phyloP scores from a whole-genome alignment of 2,797 vertebrate species.

The Anas acuta region DNA sequence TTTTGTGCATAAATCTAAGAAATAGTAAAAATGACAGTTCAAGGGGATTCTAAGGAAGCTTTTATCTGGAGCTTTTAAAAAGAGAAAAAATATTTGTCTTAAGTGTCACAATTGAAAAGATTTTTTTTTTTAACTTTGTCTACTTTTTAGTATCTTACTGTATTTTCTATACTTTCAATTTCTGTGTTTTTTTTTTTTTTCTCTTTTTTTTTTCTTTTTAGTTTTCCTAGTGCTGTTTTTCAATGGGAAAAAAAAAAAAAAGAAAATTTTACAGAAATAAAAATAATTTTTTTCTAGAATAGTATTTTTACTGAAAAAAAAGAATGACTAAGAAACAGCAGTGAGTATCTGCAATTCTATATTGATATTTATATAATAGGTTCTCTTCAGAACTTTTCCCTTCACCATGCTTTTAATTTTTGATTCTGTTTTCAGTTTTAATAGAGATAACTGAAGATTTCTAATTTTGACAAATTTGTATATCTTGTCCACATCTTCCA shows the following conservation, averaged over 20 bases:
- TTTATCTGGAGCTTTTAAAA: background rate
- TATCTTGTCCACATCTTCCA: background rate
- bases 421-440: background rate
- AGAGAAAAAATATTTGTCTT: background rate
- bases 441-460: background rate
- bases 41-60: background rate
- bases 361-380: background rate
- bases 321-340: background rate
- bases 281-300: background rate
- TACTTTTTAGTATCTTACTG: background rate
- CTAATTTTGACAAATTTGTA: background rate
- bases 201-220: background rate
- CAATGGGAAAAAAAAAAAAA: background rate
- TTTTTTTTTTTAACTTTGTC: background rate
- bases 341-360: background rate
- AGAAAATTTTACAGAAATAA: background rate
- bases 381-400: accelerated
- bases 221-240: background rate
- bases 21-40: background rate
- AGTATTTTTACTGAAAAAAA: background rate
- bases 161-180: background rate
- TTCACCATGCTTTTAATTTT: background rate
- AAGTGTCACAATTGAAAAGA: background rate
- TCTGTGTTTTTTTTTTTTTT: background rate
- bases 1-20: background rate